Conservation (phyloP, 1,140 invertebrate genomes). For the Eufriesea mexicana region DNA sequence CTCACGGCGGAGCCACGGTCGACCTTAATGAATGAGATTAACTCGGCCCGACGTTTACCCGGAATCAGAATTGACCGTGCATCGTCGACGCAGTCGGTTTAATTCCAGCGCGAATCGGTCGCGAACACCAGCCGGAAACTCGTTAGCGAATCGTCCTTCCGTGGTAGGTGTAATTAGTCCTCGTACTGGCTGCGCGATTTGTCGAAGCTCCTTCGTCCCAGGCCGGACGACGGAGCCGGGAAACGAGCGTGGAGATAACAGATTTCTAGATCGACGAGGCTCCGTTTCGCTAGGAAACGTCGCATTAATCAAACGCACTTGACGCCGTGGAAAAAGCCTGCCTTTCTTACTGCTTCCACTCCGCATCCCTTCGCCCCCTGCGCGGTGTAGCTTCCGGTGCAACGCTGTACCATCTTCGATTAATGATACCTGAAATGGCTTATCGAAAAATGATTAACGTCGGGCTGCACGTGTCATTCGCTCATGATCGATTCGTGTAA, state of each 20-base stretch:
- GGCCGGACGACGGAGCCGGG: neutral
- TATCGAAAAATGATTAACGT: neutral
- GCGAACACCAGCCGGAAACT: slow-evolving; percentile 54
- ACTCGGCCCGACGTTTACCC: slow-evolving; percentile 47
- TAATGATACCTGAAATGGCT: neutral
- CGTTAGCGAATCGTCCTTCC: slow-evolving; percentile 64
- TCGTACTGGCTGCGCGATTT: slow-evolving; percentile 39
- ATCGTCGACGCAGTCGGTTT: slow-evolving; percentile 48
- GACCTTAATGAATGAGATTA: slow-evolving; percentile 44
- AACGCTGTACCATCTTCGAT: slow-evolving; percentile 7
- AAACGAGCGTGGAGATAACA: slow-evolving; percentile 30
- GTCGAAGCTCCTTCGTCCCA: slow-evolving; percentile 49
- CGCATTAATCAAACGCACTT: slow-evolving; percentile 7
- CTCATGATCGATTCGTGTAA: neutral
- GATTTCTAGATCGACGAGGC: slow-evolving; percentile 22
- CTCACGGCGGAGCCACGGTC: too few relatives aligned
- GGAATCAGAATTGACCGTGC: slow-evolving; percentile 45
- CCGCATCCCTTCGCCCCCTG: neutral
- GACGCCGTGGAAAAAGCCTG: neutral
- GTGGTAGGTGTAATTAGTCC: slow-evolving; percentile 59
- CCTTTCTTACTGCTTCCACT: neutral
- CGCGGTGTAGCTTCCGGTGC: neutral
- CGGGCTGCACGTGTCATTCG: neutral
- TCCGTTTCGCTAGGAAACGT: slow-evolving; percentile 13
- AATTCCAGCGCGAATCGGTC: slow-evolving; percentile 58